These are phyloP conservation scores for Coreius guichenoti DNA, from an alignment of 2,797 vertebrate genomes.

Conservation along the genomic window DNA sequence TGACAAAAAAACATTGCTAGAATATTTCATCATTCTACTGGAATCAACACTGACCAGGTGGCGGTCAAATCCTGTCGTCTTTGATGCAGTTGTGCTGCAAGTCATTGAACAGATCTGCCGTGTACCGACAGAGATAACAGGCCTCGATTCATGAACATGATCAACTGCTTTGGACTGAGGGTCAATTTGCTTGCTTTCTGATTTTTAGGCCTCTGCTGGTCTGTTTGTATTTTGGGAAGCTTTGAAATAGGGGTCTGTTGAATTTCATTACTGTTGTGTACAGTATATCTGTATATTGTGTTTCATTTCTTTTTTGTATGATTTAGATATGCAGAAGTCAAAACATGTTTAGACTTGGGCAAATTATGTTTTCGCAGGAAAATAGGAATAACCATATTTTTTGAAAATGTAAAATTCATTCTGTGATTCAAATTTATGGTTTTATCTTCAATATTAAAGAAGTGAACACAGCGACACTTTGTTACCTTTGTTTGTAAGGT, in stretches of 20 bases:
- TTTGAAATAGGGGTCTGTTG: neutral
- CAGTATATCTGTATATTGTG: conserved; percentile 38
- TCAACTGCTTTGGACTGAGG: conserved; percentile 1
- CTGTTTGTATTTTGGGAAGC: neutral
- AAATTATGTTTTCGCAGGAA: neutral
- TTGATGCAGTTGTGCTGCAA: conserved; percentile 44
- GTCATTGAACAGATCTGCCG: conserved; percentile 25
- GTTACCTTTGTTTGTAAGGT: neutral
- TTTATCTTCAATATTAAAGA: conserved; percentile 28
- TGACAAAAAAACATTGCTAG: conserved; percentile 45
- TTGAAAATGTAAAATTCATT: conserved; percentile 20
- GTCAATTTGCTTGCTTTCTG: neutral
- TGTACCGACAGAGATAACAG: conserved; percentile 6
- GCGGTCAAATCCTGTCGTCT: conserved; percentile 17
- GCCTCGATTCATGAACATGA: neutral
- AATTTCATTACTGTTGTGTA: conserved; percentile 17
- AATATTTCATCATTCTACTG: conserved; percentile 45
- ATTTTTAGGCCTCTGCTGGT: conserved; percentile 4
- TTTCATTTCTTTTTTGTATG: neutral
- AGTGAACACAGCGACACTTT: neutral
- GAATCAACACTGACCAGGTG: conserved; percentile 39
- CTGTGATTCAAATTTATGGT: conserved; percentile 1
- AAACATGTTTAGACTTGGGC: neutral
- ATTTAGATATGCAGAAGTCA: neutral
- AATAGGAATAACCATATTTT: conserved; percentile 14